phyloP scores from a whole-genome alignment of 1,140 invertebrate species.

The Meteorus sp. region DNA sequence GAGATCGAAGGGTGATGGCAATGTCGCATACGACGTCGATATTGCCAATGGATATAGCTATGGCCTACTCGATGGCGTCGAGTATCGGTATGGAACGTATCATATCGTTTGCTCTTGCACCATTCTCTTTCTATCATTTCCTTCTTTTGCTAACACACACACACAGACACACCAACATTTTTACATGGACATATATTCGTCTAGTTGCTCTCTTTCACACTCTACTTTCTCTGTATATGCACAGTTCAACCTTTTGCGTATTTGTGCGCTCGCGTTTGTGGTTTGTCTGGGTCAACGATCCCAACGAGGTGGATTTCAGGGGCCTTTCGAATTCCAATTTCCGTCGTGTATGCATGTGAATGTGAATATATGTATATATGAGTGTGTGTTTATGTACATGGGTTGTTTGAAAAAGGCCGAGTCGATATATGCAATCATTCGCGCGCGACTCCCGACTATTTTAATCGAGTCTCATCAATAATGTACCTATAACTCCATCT shows the following conservation, averaged over 20 bases:
- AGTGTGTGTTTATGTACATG: too few species aligned
- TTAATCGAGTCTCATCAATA: constrained; percentile 5
- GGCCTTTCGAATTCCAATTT: constrained; percentile 19
- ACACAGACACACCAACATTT: too few species aligned
- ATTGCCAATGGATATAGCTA: constrained; percentile 40
- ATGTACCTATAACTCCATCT: neutral
- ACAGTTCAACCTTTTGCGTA: neutral
- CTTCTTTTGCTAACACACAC: too few species aligned
- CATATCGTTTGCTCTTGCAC: constrained; percentile 27
- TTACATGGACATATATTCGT: too few species aligned
- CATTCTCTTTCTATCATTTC: constrained; percentile 6
- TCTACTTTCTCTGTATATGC: neutral
- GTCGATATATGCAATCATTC: neutral
- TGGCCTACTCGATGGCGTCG: constrained; percentile 28
- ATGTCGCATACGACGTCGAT: constrained; percentile 39
- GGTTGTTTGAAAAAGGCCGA: neutral
- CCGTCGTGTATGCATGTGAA: neutral
- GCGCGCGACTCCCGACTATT: neutral
- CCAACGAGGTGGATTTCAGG: constrained; percentile 42
- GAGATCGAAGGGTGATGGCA: constrained; percentile 38
- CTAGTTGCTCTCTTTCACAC: too few species aligned
- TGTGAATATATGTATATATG: neutral
- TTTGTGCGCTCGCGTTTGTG: neutral
- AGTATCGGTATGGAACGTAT: constrained; percentile 43
- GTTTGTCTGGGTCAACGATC: constrained; percentile 39